phyloP scores from a whole-genome alignment of 2,797 vertebrate species.

The Neopelma chrysocephalum region DNA sequence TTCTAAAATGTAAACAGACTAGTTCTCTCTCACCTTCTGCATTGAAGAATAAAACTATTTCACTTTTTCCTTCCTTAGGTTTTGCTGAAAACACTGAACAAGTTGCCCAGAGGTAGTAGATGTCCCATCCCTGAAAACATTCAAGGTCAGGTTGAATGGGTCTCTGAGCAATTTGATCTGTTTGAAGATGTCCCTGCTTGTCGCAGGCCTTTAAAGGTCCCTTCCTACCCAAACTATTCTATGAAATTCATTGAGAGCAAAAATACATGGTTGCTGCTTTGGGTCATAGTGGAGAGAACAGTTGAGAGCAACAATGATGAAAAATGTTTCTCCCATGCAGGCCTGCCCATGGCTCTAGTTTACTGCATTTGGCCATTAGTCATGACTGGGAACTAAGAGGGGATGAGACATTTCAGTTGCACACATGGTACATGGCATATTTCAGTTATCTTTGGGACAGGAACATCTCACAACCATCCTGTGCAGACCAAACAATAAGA shows the following conservation, averaged over 20 bases:
- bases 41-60: neutral
- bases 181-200: neutral
- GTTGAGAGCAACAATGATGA: neutral
- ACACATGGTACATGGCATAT: rapidly evolving
- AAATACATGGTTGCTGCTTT: neutral
- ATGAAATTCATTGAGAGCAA: neutral
- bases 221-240: neutral
- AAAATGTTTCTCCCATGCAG: neutral
- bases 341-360: neutral
- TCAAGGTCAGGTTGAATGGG: neutral
- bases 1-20: neutral
- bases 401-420: too few species aligned
- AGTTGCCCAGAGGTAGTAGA: neutral
- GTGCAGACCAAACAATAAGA: neutral
- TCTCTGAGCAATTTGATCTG: neutral
- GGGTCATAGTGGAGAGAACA: rapidly evolving
- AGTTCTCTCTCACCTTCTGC: neutral
- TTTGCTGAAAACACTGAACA: neutral
- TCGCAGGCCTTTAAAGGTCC: neutral
- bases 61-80: neutral
- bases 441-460: rapidly evolving
- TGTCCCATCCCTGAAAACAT: neutral
- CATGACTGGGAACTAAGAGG: rapidly evolving
- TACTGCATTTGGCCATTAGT: too few species aligned
- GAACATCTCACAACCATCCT: neutral